Evolutionary conservation across 2,113 vertebrate species (phyloP).

Genomic region (Ciconia maguari): DNA sequence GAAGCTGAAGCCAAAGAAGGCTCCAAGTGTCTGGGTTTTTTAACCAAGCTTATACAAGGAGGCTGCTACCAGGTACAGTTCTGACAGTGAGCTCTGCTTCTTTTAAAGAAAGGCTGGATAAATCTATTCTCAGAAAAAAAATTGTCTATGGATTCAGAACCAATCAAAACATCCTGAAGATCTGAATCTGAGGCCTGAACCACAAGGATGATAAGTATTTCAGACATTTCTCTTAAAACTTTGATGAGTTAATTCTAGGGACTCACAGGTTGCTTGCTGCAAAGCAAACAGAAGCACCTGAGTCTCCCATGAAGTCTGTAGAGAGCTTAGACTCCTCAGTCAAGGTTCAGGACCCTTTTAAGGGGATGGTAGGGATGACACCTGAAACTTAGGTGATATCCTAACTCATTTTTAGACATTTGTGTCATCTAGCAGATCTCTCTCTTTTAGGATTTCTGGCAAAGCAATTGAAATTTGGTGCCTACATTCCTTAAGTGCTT

Average conservation of each 20-base stretch:
- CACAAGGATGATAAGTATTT: not conserved
- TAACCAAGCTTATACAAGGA: not conserved
- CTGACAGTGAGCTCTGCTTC: not conserved
- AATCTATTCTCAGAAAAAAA: not conserved
- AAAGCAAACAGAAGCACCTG: not conserved
- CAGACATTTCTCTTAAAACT: not conserved
- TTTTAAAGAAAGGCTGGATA: not conserved
- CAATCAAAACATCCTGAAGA: not conserved
- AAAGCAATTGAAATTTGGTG: not conserved
- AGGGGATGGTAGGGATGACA: not conserved
- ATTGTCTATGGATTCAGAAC: not conserved
- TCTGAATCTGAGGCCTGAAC: not conserved
- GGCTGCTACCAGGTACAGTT: not conserved
- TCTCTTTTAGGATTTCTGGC: not conserved
- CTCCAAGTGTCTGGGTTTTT: not conserved
- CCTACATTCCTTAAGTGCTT: not conserved
- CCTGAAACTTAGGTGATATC: not conserved
- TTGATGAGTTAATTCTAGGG: not conserved
- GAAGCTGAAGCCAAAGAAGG: not conserved
- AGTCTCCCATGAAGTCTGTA: not conserved
- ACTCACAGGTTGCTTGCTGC: not conserved
- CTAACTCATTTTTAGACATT: not conserved
- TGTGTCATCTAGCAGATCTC: not conserved
- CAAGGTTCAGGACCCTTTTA: not conserved
- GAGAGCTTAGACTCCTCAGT: not conserved